phyloP scores from a whole-genome alignment of 2,888 invertebrate species.

The Odontocerum albicorne region DNA sequence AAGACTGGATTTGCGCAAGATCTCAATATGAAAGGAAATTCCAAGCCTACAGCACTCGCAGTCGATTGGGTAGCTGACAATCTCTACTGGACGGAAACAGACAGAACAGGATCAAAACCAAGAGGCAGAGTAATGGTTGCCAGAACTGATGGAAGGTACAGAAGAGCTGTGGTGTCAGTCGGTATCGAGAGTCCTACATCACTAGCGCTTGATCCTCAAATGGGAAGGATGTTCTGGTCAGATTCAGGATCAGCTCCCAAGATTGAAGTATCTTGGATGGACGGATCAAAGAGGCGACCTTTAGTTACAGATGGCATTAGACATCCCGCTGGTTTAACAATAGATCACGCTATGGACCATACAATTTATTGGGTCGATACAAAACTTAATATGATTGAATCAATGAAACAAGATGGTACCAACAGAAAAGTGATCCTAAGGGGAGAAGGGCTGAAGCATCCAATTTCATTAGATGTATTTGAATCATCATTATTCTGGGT shows the following conservation, averaged over 20 bases:
- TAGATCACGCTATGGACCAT: conserved; percentile 89
- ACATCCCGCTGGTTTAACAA: conserved; percentile 85
- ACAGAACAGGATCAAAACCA: conserved; percentile 72
- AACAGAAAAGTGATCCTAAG: conserved; percentile 70
- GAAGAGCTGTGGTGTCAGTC: conserved; percentile 75
- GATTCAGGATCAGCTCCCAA: conserved; percentile 90
- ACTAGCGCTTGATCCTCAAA: conserved; percentile 82
- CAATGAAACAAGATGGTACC: conserved; percentile 79
- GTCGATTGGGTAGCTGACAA: conserved; percentile 94
- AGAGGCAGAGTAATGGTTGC: conserved; percentile 84
- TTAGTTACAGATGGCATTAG: conserved; percentile 81
- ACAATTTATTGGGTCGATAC: conserved; percentile 95
- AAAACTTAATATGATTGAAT: conserved; percentile 88
- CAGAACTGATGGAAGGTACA: conserved; percentile 86
- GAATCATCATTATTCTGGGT: conserved; percentile 93
- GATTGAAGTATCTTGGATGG: conserved; percentile 97
- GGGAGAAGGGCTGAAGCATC: conserved; percentile 76
- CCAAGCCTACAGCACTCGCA: conserved; percentile 86
- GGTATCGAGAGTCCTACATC: conserved; percentile 87
- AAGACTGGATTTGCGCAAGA: conserved; percentile 86
- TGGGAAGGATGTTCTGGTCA: conserved; percentile 90
- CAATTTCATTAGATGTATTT: conserved; percentile 89
- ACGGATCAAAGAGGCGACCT: conserved; percentile 83
- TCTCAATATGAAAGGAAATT: conserved; percentile 78
- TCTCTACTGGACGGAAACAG: conserved; percentile 91